Conservation (phyloP, 2,888 invertebrate species). For the Mesorhabditis belari region DNA sequence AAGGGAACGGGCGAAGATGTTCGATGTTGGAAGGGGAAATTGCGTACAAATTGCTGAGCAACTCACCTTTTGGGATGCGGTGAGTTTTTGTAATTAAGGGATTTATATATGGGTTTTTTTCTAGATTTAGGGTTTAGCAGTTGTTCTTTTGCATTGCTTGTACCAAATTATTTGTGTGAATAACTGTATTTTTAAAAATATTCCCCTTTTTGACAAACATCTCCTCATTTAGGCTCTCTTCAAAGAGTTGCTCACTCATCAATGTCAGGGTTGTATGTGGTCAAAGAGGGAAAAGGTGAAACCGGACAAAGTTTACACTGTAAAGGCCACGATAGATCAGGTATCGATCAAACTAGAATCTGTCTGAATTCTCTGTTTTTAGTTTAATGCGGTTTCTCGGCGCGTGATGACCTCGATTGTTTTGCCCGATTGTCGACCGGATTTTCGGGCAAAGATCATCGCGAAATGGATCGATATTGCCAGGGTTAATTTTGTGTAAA, state of each 20-base stretch:
- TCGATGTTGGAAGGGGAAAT: conserved; percentile 49
- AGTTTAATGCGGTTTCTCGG: conserved; percentile 92
- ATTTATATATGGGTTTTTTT: background rate
- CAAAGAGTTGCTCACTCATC: conserved; percentile 86
- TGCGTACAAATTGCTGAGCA: conserved; percentile 92
- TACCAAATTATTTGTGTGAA: background rate
- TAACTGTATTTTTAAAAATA: conserved; percentile 51
- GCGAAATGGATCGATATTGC: conserved; percentile 95
- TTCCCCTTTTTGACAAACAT: conserved; percentile 3
- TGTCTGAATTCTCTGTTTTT: conserved; percentile 60
- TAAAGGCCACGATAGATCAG: conserved; percentile 51
- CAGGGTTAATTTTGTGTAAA: conserved; percentile 60
- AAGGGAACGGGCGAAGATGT: conserved; percentile 39
- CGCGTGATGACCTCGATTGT: conserved; percentile 88
- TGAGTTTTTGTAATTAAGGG: conserved; percentile 51
- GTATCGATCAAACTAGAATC: conserved; percentile 7
- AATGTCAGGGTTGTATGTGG: conserved; percentile 95
- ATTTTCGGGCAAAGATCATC: conserved; percentile 78
- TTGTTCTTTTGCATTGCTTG: background rate
- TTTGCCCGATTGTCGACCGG: conserved; percentile 70
- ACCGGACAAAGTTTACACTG: conserved; percentile 43
- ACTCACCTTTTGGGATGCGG: conserved; percentile 90
- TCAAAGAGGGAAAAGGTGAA: conserved; percentile 75
- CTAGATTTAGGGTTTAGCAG: background rate
- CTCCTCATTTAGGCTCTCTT: conserved; percentile 70